These are phyloP conservation scores for Epinephelus cyanopodus DNA, from an alignment of 2,113 vertebrate species.

Conservation along the genomic window DNA sequence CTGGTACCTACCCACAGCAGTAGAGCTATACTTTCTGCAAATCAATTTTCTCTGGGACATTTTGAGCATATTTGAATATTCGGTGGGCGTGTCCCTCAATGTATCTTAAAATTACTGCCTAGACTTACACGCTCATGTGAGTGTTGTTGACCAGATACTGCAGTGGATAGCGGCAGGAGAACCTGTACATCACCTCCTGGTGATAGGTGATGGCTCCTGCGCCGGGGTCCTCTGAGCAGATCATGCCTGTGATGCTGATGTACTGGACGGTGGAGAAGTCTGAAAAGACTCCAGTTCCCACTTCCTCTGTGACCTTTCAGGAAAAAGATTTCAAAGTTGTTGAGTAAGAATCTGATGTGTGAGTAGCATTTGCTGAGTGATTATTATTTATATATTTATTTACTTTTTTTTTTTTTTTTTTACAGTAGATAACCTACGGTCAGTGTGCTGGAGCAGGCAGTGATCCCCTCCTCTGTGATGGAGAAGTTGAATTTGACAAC, in stretches of 20 bases:
- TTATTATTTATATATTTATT: no score
- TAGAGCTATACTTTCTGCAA: no score
- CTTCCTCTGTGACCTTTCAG: slow-evolving; percentile 68
- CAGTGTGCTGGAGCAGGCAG: slow-evolving; percentile 66
- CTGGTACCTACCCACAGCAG: no score
- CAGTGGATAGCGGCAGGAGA: slow-evolving; percentile 82
- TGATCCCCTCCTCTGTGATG: slow-evolving; percentile 71
- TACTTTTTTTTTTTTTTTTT: no score
- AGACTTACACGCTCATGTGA: slow-evolving; percentile 79
- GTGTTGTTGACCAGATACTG: slow-evolving; percentile 84
- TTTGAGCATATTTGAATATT: no score
- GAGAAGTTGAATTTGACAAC: slow-evolving; percentile 76
- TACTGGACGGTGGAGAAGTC: slow-evolving; percentile 78
- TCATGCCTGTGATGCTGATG: slow-evolving; percentile 78
- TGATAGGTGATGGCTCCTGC: slow-evolving; percentile 75
- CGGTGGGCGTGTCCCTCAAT: no score
- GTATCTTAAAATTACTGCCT: no score
- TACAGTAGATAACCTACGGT: slow-evolving; percentile 48
- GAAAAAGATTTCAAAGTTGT: background rate
- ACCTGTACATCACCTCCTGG: slow-evolving; percentile 78
- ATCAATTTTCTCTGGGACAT: no score
- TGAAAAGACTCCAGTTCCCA: slow-evolving; percentile 72
- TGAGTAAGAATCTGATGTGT: background rate
- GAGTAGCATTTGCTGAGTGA: background rate
- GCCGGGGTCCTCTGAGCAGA: slow-evolving; percentile 63